These are phyloP conservation scores for Orthonychiurus folsomi DNA, from an alignment of 2,888 invertebrate genomes.

Conservation along the genomic window DNA sequence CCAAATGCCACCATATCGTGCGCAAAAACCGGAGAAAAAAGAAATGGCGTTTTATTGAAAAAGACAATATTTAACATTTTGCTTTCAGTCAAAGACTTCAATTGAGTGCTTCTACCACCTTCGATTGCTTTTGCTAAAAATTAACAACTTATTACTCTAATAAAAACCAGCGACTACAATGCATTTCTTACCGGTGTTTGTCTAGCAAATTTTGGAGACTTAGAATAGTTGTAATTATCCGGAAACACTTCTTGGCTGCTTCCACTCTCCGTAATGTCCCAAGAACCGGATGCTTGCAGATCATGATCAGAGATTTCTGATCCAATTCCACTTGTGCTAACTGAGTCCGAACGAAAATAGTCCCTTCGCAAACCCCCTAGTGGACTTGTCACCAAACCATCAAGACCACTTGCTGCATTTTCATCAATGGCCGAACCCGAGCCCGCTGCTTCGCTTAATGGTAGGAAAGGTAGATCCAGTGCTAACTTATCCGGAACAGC, in stretches of 20 bases:
- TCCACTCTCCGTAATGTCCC: slow-evolving; percentile 27
- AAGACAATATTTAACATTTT: no score
- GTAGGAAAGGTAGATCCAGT: not conserved
- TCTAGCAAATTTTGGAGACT: slow-evolving; percentile 25
- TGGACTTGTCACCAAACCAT: slow-evolving; percentile 16
- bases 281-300: slow-evolving; percentile 31
- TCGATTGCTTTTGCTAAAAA: no score
- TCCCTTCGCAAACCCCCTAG: slow-evolving; percentile 30
- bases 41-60: no score
- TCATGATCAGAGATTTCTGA: slow-evolving; percentile 42
- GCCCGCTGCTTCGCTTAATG: not conserved
- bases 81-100: no score
- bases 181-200: slow-evolving; percentile 30
- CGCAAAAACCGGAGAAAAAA: no score
- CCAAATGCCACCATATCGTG: no score
- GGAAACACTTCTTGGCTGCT: slow-evolving; percentile 27
- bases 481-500: not conserved
- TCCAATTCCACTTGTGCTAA: slow-evolving; percentile 42
- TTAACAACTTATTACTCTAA: not conserved
- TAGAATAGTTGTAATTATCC: slow-evolving; percentile 22
- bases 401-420: slow-evolving; percentile 16
- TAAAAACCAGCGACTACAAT: no score
- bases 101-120: no score
- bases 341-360: slow-evolving; percentile 41
- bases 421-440: slow-evolving; percentile 15